Percentiles rank a stretch among this genome's conserved stretches.
phyloP scores from a whole-genome alignment of 2,888 invertebrate species.

The Synanthedon vespiformis region DNA sequence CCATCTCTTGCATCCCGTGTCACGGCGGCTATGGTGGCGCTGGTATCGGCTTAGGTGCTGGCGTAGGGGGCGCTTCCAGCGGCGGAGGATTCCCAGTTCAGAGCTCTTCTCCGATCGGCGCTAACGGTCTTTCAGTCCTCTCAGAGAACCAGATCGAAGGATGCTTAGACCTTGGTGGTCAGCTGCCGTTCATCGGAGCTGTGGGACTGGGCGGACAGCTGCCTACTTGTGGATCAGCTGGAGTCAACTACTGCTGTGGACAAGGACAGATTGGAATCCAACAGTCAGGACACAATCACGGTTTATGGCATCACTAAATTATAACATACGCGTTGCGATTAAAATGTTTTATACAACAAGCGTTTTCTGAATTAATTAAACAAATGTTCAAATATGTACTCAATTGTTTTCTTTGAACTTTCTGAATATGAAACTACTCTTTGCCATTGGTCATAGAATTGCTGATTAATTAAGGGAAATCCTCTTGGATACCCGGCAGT shows the following conservation, averaged over 20 bases:
- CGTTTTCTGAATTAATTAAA: no score
- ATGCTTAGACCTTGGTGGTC: slow-evolving; percentile 20
- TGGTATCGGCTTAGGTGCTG: background rate
- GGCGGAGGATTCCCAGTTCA: slow-evolving; percentile 8
- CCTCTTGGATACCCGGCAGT: no score
- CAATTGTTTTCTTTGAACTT: no score
- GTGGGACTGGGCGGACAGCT: slow-evolving; percentile 23
- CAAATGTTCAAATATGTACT: no score
- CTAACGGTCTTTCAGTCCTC: slow-evolving; percentile 23
- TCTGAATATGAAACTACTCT: no score
- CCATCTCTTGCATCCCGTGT: background rate
- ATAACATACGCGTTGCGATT: no score
- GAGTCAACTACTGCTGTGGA: slow-evolving; percentile 20
- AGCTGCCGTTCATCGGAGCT: slow-evolving; percentile 31
- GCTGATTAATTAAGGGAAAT: no score
- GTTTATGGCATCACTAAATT: no score
- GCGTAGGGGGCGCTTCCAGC: background rate
- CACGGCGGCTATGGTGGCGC: background rate
- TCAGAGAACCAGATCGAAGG: slow-evolving; percentile 29
- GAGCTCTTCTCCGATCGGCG: slow-evolving; percentile 24
- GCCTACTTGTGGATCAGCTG: slow-evolving; percentile 22
- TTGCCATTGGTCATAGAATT: no score
- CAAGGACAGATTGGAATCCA: slow-evolving; percentile 15
- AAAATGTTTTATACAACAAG: no score
- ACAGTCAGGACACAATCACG: background rate